Percentiles rank a stretch among this genome's conserved stretches.
phyloP scores from a whole-genome alignment of 2,888 invertebrate genomes.

The Caenorhabditis sinica region DNA sequence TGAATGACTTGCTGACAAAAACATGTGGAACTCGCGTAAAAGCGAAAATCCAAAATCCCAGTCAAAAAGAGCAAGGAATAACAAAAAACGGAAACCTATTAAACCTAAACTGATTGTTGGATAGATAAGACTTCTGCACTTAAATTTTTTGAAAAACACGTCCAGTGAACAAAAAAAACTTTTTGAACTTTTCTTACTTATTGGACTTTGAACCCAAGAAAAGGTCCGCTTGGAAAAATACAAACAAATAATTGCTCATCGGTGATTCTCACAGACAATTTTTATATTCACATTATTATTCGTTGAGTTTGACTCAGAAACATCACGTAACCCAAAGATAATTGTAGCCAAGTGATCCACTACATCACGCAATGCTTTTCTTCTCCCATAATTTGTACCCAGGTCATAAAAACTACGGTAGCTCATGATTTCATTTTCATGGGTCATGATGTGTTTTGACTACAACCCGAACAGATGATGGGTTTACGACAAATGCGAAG shows the following conservation, averaged over 20 bases:
- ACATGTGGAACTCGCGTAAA: background rate
- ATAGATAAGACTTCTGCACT: background rate
- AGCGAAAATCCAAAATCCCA: too few species aligned
- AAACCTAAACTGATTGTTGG: background rate
- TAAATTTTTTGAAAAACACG: background rate
- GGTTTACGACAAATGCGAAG: background rate
- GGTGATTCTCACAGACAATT: background rate
- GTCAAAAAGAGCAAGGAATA: background rate
- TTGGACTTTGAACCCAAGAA: too few species aligned
- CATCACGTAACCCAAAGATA: constrained; percentile 12
- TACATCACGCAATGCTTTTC: constrained; percentile 13
- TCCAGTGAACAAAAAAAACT: too few species aligned
- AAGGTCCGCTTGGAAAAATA: too few species aligned
- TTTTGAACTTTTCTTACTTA: too few species aligned
- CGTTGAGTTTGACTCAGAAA: background rate
- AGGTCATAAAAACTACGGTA: constrained; percentile 17
- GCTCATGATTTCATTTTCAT: constrained; percentile 11
- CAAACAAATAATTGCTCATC: background rate
- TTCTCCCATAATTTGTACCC: background rate
- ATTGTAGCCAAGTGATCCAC: constrained; percentile 6
- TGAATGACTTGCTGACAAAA: background rate
- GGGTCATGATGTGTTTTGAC: background rate
- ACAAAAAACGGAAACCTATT: background rate
- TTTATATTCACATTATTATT: background rate
- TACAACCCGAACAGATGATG: background rate